These are phyloP conservation scores for Australoheros facetus DNA, from an alignment of 2,797 vertebrate genomes.

Conservation along the genomic window DNA sequence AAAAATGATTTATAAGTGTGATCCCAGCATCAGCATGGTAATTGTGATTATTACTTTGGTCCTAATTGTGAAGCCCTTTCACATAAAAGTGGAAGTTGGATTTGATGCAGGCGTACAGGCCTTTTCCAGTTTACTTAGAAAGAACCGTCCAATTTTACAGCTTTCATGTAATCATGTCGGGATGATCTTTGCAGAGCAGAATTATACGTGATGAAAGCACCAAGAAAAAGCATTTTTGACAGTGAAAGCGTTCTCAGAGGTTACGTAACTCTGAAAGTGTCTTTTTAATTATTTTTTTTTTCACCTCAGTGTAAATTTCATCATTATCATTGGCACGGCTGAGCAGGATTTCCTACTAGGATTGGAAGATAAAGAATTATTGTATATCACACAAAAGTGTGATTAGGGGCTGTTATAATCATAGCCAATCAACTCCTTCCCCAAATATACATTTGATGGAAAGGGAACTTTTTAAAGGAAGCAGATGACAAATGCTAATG, in stretches of 20 bases:
- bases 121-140: background rate
- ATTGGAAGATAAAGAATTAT: background rate
- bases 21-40: conserved; percentile 38
- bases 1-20: conserved; percentile 40
- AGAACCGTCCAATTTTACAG: background rate
- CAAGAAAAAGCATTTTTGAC: background rate
- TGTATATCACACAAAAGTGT: background rate
- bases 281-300: background rate
- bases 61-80: conserved; percentile 13
- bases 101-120: background rate
- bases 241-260: background rate
- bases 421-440: conserved; percentile 2
- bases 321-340: background rate
- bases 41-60: conserved; percentile 28
- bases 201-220: conserved; percentile 14
- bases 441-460: background rate
- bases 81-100: conserved; percentile 19
- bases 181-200: background rate
- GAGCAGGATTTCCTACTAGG: background rate
- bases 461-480: background rate
- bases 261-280: conserved; percentile 1
- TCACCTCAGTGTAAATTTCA: background rate
- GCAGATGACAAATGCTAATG: conserved; percentile 17
- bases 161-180: background rate
- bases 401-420: background rate